Evolutionary conservation across 2,888 invertebrate genomes (phyloP).

Genomic region (Merodon equestris): DNA sequence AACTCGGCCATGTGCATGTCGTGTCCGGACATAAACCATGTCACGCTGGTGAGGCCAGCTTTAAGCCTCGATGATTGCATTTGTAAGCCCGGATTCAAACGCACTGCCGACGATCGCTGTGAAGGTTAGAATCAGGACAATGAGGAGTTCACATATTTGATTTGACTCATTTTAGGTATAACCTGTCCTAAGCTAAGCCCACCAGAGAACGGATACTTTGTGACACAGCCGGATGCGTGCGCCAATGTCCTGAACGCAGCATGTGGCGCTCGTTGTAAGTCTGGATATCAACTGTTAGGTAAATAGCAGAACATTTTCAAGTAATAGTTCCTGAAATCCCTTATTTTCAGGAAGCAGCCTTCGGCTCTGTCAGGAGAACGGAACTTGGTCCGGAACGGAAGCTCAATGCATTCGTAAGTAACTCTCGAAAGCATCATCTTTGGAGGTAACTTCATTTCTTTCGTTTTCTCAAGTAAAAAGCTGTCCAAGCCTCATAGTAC

Average conservation of each 20-base stretch:
- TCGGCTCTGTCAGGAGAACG: constrained; percentile 83
- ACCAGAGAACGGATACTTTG: constrained; percentile 84
- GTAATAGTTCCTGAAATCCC: not conserved
- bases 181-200: constrained; percentile 81
- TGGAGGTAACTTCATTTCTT: too few relatives aligned
- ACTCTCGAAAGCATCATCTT: not conserved
- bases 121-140: too few relatives aligned
- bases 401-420: constrained; percentile 82
- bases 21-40: constrained; percentile 84
- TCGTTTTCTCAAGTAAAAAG: constrained; percentile 81
- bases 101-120: constrained; percentile 79
- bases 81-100: constrained; percentile 83
- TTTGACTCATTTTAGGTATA: constrained; percentile 77
- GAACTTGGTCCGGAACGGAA: constrained; percentile 84
- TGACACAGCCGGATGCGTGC: constrained; percentile 81
- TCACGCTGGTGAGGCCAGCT: constrained; percentile 81
- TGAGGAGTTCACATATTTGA: too few relatives aligned
- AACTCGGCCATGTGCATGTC: constrained; percentile 79
- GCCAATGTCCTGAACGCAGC: constrained; percentile 85
- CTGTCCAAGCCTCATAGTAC: constrained; percentile 81
- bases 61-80: constrained; percentile 81
- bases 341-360: constrained; percentile 79
- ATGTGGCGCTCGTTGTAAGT: constrained; percentile 84
- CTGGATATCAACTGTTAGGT: constrained; percentile 81
- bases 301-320: not conserved